A percentile compares a stretch with the other conserved stretches of the same genome.
These are phyloP conservation scores for Crioceris asparagi DNA, from an alignment of 2,888 invertebrate genomes.

Conservation along the genomic window DNA sequence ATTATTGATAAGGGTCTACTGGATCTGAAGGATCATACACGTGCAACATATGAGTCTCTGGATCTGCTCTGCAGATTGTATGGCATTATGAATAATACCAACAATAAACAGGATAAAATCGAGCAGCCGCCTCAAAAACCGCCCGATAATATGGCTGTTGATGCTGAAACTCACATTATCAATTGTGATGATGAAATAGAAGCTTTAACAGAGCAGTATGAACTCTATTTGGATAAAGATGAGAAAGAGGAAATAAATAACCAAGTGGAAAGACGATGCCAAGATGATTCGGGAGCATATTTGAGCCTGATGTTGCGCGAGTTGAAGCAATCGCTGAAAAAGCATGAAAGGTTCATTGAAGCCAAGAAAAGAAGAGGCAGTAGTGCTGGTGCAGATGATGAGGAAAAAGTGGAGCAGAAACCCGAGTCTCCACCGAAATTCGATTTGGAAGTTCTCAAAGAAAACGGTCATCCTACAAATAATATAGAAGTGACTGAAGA, in stretches of 20 bases:
- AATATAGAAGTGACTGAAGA: background rate
- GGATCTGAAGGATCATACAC: conserved; percentile 22
- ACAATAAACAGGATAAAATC: background rate
- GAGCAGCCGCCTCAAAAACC: background rate
- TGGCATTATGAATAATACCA: conserved; percentile 19
- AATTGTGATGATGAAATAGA: conserved; percentile 19
- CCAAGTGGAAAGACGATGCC: conserved; percentile 3
- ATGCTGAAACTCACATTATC: conserved; percentile 4
- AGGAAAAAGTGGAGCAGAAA: too few relatives aligned
- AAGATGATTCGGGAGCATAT: conserved; percentile 16
- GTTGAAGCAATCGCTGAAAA: conserved; percentile 20
- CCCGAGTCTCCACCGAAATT: conserved; percentile 15
- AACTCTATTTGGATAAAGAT: conserved; percentile 20
- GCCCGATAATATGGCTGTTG: background rate
- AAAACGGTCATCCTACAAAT: background rate
- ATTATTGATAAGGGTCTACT: conserved; percentile 14
- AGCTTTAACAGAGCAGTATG: conserved; percentile 23
- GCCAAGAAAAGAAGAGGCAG: conserved; percentile 21
- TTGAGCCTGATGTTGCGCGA: conserved; percentile 22
- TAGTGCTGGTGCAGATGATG: conserved; percentile 13
- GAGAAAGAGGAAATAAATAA: conserved; percentile 4
- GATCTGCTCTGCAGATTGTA: conserved; percentile 24
- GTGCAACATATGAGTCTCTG: conserved; percentile 24
- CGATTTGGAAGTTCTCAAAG: conserved; percentile 10
- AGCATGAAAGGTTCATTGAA: conserved; percentile 23